A percentile compares a stretch with the other conserved stretches of the same genome.
These are phyloP conservation scores for Rotaria magnacalcarata DNA, from an alignment of 2,888 invertebrate species.

Conservation along the genomic window DNA sequence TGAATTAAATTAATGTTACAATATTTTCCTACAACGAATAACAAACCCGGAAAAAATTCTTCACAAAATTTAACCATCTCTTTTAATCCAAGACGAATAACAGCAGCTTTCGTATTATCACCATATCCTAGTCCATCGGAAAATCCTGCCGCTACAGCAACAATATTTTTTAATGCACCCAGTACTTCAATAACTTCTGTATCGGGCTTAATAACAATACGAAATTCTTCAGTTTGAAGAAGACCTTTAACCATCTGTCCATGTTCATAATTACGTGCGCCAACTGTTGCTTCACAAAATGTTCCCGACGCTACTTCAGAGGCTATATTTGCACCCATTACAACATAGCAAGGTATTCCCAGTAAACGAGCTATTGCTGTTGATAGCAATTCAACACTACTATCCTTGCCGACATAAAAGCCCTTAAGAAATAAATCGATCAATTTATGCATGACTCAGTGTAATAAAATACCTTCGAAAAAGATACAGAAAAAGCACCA, in stretches of 20 bases:
- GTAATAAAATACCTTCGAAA: slow-evolving; percentile 70
- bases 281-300: slow-evolving; percentile 95
- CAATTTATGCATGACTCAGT: too few relatives aligned
- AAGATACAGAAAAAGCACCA: slow-evolving; percentile 80
- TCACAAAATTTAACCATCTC: slow-evolving; percentile 81
- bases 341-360: slow-evolving; percentile 82
- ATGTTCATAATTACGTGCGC: slow-evolving; percentile 59
- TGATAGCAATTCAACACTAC: slow-evolving; percentile 79
- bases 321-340: slow-evolving; percentile 98
- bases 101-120: slow-evolving; percentile 96
- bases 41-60: slow-evolving; percentile 70
- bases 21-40: neutral
- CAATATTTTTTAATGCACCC: slow-evolving; percentile 96
- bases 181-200: slow-evolving; percentile 94
- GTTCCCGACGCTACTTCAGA: slow-evolving; percentile 92
- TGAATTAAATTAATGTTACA: neutral
- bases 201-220: slow-evolving; percentile 90
- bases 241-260: slow-evolving; percentile 78
- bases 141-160: slow-evolving; percentile 97
- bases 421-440: slow-evolving; percentile 48
- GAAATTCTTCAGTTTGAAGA: slow-evolving; percentile 88
- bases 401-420: slow-evolving; percentile 54
- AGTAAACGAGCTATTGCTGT: slow-evolving; percentile 81
- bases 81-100: slow-evolving; percentile 95
- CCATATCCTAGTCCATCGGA: slow-evolving; percentile 96